Evolutionary conservation across 2,113 vertebrate genomes (phyloP).

Genomic region (Pungitius pungitius): DNA sequence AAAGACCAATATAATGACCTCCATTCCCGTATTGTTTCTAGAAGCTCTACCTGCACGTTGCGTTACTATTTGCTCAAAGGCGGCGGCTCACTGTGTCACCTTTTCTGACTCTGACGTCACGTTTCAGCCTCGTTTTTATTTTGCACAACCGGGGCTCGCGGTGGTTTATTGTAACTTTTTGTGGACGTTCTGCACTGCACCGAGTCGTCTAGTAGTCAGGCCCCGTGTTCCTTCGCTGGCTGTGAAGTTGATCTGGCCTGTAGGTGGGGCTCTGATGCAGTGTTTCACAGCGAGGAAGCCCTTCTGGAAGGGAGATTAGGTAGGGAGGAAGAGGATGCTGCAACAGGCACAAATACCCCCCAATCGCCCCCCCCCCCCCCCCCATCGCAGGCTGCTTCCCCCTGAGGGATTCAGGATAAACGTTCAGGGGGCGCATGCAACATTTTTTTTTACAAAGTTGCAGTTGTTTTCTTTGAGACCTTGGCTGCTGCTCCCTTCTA

Average conservation of each 20-base stretch:
- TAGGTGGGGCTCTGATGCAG: constrained; percentile 84
- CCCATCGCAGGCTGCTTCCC: not conserved
- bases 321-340: constrained; percentile 43
- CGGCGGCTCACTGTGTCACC: not conserved
- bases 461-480: not conserved
- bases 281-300: constrained; percentile 66
- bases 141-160: not conserved
- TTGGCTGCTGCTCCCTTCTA: not conserved
- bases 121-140: not conserved
- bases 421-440: not conserved
- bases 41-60: not conserved
- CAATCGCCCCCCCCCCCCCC: not conserved
- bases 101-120: not conserved
- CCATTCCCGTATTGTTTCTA: not conserved
- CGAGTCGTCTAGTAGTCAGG: not conserved
- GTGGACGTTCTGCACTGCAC: not conserved
- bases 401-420: not conserved
- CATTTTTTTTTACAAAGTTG: not conserved
- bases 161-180: not conserved
- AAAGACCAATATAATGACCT: not conserved
- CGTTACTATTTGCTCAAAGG: not conserved
- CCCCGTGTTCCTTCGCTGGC: constrained; percentile 20
- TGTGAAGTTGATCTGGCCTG: constrained; percentile 68
- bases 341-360: constrained; percentile 28
- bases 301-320: constrained; percentile 20